Evolutionary conservation across 2,888 invertebrate genomes (phyloP).

Genomic region (Hirtodrosophila cameraria): DNA sequence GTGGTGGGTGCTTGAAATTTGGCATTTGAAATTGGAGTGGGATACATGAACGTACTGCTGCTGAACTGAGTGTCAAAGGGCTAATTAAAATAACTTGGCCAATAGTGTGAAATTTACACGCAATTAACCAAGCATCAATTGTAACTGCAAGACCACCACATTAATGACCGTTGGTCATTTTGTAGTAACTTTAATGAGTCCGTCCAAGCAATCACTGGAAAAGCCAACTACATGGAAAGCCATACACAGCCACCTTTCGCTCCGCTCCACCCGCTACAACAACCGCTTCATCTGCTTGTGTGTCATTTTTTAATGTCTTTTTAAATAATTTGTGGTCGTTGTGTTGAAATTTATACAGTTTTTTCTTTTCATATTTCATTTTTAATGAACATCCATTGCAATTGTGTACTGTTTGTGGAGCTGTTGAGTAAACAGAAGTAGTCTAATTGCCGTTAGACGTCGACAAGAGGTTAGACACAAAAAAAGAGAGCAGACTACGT

Average conservation of each 20-base stretch:
- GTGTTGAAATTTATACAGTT: conserved; percentile 22
- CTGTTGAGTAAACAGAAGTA: not conserved
- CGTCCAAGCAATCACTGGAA: conserved; percentile 50
- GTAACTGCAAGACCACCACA: not conserved
- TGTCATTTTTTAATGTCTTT: conserved; percentile 72
- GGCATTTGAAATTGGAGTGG: not conserved
- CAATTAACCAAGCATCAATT: conserved; percentile 53
- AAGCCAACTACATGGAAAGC: conserved; percentile 14
- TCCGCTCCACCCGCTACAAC: conserved; percentile 9
- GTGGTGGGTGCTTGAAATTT: conserved; percentile 6
- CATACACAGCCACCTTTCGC: conserved; percentile 2
- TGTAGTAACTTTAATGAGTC: conserved; percentile 67
- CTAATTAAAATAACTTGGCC: conserved; percentile 72
- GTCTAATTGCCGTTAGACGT: too few species aligned
- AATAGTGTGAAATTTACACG: conserved; percentile 65
- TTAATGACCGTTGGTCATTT: conserved; percentile 58
- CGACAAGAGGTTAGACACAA: not conserved
- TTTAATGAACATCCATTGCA: conserved; percentile 43
- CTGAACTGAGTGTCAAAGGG: conserved; percentile 35
- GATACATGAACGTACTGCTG: too few species aligned
- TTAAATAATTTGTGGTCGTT: conserved; percentile 58
- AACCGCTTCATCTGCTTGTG: conserved; percentile 22
- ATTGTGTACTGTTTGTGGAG: not conserved
- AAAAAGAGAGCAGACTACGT: too few species aligned
- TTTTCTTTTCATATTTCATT: conserved; percentile 5